Conservation (phyloP, 1,140 invertebrate species). For the Zaprionus gabonicus region DNA sequence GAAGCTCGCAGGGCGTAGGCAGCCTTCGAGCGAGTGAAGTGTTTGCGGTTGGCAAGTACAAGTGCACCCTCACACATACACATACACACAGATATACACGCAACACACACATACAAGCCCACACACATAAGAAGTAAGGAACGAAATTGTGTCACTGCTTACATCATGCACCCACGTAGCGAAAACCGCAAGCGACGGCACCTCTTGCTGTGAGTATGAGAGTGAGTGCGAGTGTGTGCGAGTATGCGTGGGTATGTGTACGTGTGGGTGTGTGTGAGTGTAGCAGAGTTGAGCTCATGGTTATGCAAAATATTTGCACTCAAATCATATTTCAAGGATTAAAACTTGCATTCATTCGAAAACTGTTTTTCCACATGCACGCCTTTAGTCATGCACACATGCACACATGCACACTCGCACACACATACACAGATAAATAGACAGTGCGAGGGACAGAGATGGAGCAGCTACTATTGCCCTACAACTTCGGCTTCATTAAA, state of each 20-base stretch:
- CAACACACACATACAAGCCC: conserved; percentile 30
- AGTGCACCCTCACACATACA: conserved; percentile 63
- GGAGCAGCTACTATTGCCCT: conserved; percentile 25
- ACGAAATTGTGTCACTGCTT: conserved; percentile 79
- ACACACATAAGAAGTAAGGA: conserved; percentile 45
- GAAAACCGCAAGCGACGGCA: conserved; percentile 57
- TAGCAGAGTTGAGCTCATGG: conserved; percentile 66
- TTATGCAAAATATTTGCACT: conserved; percentile 83
- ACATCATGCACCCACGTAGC: conserved; percentile 43
- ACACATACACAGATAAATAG: background rate
- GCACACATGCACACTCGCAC: conserved; percentile 22
- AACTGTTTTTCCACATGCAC: conserved; percentile 81
- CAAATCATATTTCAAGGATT: conserved; percentile 83
- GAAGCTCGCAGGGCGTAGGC: conserved; percentile 32
- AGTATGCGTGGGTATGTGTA: background rate
- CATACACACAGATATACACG: conserved; percentile 4
- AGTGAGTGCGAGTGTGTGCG: background rate
- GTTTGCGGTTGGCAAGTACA: conserved; percentile 81
- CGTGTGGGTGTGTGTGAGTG: conserved; percentile 7
- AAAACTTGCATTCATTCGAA: conserved; percentile 82
- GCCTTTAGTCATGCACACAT: conserved; percentile 30
- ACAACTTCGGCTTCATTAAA: conserved; percentile 77
- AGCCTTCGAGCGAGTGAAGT: conserved; percentile 77
- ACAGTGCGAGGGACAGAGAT: background rate
- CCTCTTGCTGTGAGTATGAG: background rate